A percentile compares a stretch with the other conserved stretches of the same genome.
phyloP scores from a whole-genome alignment of 2,113 vertebrate species.

The Dendropsophus ebraccatus region DNA sequence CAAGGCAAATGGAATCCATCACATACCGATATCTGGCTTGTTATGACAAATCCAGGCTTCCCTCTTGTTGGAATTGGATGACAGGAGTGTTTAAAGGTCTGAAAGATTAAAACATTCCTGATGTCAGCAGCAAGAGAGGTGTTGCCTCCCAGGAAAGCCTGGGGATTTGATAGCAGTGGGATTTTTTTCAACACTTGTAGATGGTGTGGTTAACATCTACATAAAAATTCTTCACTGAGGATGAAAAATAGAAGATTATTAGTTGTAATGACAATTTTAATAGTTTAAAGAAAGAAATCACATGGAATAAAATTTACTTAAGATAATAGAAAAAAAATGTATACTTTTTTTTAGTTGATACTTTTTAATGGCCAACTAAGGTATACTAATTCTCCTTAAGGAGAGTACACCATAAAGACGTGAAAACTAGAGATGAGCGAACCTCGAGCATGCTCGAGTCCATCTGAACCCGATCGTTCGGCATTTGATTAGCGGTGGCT shows the following conservation, averaged over 20 bases:
- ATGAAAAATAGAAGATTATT: constrained; percentile 9
- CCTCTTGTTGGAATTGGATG: constrained; percentile 23
- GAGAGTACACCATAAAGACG: no score
- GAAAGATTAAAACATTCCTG: constrained; percentile 50
- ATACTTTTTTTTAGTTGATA: no score
- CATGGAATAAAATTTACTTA: no score
- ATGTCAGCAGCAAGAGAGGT: constrained; percentile 25
- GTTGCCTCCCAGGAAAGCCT: constrained; percentile 42
- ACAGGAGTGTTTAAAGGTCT: constrained; percentile 45
- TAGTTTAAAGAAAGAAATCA: no score
- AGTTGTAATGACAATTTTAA: not conserved
- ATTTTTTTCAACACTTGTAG: constrained; percentile 29
- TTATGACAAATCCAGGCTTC: constrained; percentile 36
- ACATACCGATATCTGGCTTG: constrained; percentile 43
- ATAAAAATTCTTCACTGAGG: not conserved
- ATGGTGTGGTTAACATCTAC: constrained; percentile 6
- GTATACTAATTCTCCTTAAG: no score
- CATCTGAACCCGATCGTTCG: no score
- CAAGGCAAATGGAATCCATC: constrained; percentile 38
- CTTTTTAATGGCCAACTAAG: no score
- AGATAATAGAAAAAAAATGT: no score
- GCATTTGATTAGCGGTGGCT: no score
- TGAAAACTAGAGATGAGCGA: no score
- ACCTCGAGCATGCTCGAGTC: no score
- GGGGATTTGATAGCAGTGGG: constrained; percentile 30